Evolutionary conservation across 2,888 invertebrate species (phyloP).

Genomic region (Phaonia tiefii): DNA sequence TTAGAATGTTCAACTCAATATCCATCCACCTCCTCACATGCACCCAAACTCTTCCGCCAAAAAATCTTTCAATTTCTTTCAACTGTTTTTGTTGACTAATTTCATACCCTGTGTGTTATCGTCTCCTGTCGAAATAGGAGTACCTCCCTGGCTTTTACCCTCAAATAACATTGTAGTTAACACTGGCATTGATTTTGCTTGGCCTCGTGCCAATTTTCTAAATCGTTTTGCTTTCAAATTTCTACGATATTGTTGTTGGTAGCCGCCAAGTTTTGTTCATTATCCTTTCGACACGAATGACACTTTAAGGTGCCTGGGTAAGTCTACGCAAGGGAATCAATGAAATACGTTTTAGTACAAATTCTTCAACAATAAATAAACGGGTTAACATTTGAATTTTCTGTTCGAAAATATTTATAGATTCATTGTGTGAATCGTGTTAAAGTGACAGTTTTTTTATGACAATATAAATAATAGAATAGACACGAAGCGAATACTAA

Average conservation of each 20-base stretch:
- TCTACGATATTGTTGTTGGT: background rate
- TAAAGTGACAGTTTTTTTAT: slow-evolving; percentile 52
- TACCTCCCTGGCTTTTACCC: too few species aligned
- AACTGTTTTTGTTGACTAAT: too few species aligned
- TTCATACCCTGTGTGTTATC: too few species aligned
- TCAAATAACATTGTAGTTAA: slow-evolving; percentile 29
- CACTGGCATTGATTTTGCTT: slow-evolving; percentile 66
- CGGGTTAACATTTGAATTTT: slow-evolving; percentile 36
- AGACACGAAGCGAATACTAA: slow-evolving; percentile 54
- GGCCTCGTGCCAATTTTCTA: slow-evolving; percentile 63
- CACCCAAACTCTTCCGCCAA: too few species aligned
- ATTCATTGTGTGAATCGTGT: slow-evolving; percentile 63
- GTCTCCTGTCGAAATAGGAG: too few species aligned
- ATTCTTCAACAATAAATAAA: background rate
- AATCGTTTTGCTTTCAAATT: background rate
- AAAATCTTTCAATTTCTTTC: too few species aligned
- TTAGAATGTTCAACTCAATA: slow-evolving; percentile 59
- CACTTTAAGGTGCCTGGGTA: slow-evolving; percentile 12
- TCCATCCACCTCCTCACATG: slow-evolving; percentile 27
- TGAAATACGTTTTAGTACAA: background rate
- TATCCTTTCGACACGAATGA: slow-evolving; percentile 24
- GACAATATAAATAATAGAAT: slow-evolving; percentile 58
- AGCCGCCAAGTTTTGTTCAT: slow-evolving; percentile 27
- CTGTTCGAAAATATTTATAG: slow-evolving; percentile 53
- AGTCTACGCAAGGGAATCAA: background rate